Percentiles rank a stretch among this genome's conserved stretches.
Conservation (phyloP, 2,113 vertebrate genomes). For the Mesocricetus auratus region DNA sequence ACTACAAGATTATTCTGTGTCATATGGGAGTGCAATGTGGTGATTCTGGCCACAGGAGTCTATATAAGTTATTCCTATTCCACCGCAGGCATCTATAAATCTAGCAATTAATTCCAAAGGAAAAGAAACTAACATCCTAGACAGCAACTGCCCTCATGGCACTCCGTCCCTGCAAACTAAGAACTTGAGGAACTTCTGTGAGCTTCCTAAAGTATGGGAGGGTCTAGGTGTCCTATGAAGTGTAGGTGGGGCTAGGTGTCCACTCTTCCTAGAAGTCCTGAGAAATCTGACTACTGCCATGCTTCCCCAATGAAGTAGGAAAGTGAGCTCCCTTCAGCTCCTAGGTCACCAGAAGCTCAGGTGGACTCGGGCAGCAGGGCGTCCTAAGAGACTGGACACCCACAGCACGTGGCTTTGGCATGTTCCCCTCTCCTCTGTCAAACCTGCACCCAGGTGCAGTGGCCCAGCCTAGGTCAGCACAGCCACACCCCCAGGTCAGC, state of each 20-base stretch:
- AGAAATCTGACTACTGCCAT: background rate
- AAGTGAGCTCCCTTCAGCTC: background rate
- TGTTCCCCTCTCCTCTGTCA: background rate
- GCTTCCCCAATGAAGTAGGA: too few species aligned
- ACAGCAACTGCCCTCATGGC: background rate
- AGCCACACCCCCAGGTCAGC: background rate
- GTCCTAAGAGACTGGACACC: background rate
- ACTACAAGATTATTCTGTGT: background rate
- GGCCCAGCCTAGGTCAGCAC: background rate
- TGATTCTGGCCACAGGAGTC: background rate
- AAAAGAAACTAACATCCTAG: background rate
- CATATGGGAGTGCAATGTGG: background rate
- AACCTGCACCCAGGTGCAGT: background rate
- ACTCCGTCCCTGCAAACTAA: background rate
- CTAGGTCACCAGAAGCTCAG: background rate
- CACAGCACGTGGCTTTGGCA: background rate
- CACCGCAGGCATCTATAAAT: background rate
- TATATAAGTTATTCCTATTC: too few species aligned
- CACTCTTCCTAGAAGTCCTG: too few species aligned
- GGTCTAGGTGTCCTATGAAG: background rate
- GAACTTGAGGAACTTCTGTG: background rate
- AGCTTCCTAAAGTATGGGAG: too few species aligned
- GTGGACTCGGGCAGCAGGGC: background rate
- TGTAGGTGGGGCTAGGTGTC: background rate
- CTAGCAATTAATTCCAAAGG: background rate